A percentile compares a stretch with the other conserved stretches of the same genome.
phyloP scores from a whole-genome alignment of 2,797 vertebrate species.

The Cercopithecus hamlyni region DNA sequence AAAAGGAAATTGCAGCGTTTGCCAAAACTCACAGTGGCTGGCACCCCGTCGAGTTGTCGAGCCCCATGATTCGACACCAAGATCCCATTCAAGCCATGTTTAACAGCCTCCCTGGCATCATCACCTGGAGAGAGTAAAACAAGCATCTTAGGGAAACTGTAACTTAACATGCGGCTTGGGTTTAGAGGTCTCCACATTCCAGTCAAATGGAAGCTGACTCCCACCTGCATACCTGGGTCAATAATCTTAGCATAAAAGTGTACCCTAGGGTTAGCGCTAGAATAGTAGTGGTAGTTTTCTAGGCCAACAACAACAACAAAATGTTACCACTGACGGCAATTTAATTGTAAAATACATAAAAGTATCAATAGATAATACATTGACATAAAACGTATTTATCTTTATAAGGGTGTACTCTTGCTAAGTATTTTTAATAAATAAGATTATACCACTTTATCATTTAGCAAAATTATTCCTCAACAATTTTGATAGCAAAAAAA shows the following conservation, averaged over 20 bases:
- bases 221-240: background rate
- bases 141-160: background rate
- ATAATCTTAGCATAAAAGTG: background rate
- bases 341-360: background rate
- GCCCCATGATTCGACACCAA: constrained; percentile 95
- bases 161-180: background rate
- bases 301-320: background rate
- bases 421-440: background rate
- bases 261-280: background rate
- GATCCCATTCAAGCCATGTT: constrained; percentile 89
- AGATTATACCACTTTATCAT: background rate
- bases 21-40: constrained; percentile 90
- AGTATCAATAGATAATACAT: background rate
- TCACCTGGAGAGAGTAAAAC: constrained; percentile 86
- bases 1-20: background rate
- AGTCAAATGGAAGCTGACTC: background rate
- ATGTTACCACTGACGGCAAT: background rate
- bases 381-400: background rate
- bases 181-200: background rate
- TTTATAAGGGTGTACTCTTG: background rate
- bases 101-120: constrained; percentile 89
- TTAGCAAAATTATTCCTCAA: background rate
- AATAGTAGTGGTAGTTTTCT: background rate
- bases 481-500: background rate
- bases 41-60: constrained; percentile 92